These are phyloP conservation scores for Apomyelois bistriatella DNA, from an alignment of 2,888 invertebrate species.

Conservation along the genomic window DNA sequence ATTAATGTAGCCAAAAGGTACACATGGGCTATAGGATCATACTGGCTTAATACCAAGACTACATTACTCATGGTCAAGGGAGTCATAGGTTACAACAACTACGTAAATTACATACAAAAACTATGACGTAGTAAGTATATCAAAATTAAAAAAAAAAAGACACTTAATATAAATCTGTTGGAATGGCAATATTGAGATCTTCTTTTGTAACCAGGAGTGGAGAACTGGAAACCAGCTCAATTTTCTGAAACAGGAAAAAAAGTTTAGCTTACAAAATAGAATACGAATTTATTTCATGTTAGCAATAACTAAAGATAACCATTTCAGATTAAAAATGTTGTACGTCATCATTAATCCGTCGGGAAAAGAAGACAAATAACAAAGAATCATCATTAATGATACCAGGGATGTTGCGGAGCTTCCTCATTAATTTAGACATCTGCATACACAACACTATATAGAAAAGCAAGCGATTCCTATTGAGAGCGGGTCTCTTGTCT, in stretches of 20 bases:
- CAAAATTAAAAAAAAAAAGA: too few species aligned
- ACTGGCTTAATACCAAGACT: too few species aligned
- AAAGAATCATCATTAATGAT: conserved; percentile 42
- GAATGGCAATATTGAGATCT: not conserved
- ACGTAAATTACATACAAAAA: too few species aligned
- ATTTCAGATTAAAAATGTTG: conserved; percentile 30
- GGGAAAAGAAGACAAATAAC: conserved; percentile 62
- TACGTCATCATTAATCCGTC: conserved; percentile 55
- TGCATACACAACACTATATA: too few species aligned
- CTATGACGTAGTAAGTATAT: too few species aligned
- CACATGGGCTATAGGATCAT: too few species aligned
- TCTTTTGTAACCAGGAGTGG: not conserved
- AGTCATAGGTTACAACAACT: too few species aligned
- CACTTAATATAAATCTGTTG: not conserved
- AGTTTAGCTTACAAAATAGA: not conserved
- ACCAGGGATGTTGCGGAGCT: not conserved
- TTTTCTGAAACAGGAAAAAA: conserved; percentile 3
- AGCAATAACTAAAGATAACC: not conserved
- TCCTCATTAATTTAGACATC: too few species aligned
- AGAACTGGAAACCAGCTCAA: not conserved
- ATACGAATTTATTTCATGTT: not conserved
- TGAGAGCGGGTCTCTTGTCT: too few species aligned
- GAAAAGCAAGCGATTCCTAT: too few species aligned
- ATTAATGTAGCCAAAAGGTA: too few species aligned
- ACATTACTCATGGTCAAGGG: too few species aligned